phyloP scores from a whole-genome alignment of 2,888 invertebrate genomes.

The Anorthoa munda region DNA sequence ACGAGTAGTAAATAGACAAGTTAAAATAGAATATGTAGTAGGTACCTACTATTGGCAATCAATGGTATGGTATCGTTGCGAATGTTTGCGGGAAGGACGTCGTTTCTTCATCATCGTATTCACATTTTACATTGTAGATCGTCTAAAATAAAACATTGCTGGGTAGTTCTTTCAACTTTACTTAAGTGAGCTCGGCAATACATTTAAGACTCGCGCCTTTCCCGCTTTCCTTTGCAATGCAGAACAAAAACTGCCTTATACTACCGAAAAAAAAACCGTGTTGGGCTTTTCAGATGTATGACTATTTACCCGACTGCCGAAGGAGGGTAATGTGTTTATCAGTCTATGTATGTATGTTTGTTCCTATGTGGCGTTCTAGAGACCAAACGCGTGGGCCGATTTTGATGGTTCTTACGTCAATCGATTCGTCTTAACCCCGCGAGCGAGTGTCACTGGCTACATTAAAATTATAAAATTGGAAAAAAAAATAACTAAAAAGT shows the following conservation, averaged over 20 bases:
- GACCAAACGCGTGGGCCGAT: no score
- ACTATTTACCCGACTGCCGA: no score
- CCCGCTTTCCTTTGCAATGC: background rate
- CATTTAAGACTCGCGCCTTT: no score
- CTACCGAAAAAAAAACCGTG: background rate
- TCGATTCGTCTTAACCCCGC: no score
- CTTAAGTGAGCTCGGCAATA: background rate
- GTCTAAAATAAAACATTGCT: background rate
- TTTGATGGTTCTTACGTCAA: no score
- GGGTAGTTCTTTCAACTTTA: background rate
- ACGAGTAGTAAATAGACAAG: constrained; percentile 13
- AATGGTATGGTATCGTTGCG: background rate
- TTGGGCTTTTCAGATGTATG: no score
- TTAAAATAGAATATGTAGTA: constrained; percentile 9
- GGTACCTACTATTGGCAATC: background rate
- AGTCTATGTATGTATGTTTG: no score
- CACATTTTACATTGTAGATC: background rate
- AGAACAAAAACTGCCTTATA: background rate
- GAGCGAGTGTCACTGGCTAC: no score
- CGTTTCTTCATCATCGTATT: background rate
- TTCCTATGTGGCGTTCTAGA: no score
- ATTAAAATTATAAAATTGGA: no score
- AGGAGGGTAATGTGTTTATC: no score
- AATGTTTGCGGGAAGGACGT: constrained; percentile 7
- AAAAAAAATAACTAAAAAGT: no score